Base-by-base conservation (phyloP, 2,888 invertebrate genomes). In the Pseudolycoriella hygida region DNA sequence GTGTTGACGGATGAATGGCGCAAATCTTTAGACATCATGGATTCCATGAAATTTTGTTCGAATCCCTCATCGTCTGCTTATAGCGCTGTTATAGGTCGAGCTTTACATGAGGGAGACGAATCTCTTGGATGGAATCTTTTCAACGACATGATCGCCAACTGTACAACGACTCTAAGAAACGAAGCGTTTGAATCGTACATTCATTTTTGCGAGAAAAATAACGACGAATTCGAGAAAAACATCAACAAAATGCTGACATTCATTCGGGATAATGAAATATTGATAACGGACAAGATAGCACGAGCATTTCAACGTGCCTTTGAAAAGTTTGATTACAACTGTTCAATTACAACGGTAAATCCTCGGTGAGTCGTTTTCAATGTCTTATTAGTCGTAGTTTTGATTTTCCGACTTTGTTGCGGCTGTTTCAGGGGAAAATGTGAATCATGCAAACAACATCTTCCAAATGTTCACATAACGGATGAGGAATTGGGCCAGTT, bases 401-500 rank as follows among this genome's bases (percentile, higher is more conserved):
- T 3, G 5, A 40, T 15, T 40, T 3, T 40, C 10, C 8, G 10
- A 17, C 48, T 44, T 42, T 43, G 25, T 25, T n/a, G 43, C 5
- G 47, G 58, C 32, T 50, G 52, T 64, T 66, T 50, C 53, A 74
- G 74, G 51, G 82, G 81, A 3, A 57, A 65, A 40, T 87, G 87
- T 57, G 52, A 50, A 1, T 57, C 56, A 19, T 87, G 87, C 56
- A 60, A 64, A 1, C 55, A 65, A 17, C 56, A 56, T 20, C 61
- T 88, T 50, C 55, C 69, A 11, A 57, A 64, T 44, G 61, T 74
- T 39, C 57, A 65, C 31, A 55, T 87, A 32, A 67, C 69, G 1
- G 54, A 69, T 15, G 63, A 71, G 17, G 81, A 87, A 56, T 88
- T 83, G 58, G 50, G 64, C 0, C 53, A 57, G 20, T 60, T 92